Conservation (phyloP, 2,113 vertebrate species). For the Toxostoma redivivum region DNA sequence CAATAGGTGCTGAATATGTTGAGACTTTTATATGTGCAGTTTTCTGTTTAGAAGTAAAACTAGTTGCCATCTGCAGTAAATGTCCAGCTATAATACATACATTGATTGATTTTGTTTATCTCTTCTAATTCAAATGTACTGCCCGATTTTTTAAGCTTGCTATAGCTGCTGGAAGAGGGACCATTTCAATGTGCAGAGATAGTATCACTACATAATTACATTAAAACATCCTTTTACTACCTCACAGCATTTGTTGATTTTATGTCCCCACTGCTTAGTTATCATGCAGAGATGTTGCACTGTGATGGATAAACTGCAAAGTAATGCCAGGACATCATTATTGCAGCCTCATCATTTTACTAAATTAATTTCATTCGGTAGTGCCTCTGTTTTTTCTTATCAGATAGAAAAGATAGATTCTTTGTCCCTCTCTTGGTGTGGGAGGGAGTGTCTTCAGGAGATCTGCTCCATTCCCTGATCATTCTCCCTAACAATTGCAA, state of each 20-base stretch:
- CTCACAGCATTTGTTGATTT: not conserved
- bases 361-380: not conserved
- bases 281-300: not conserved
- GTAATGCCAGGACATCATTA: not conserved
- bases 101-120: not conserved
- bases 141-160: not conserved
- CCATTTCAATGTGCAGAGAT: not conserved
- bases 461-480: not conserved
- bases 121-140: not conserved
- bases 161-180: not conserved
- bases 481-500: not conserved
- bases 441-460: not conserved
- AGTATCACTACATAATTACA: not conserved
- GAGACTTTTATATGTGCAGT: not conserved
- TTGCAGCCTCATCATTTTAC: not conserved
- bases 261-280: not conserved
- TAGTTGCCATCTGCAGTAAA: not conserved
- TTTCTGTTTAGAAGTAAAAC: not conserved
- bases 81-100: not conserved
- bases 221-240: not conserved
- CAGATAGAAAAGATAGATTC: not conserved
- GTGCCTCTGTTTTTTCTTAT: not conserved
- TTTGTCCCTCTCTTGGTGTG: not conserved
- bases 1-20: not conserved
- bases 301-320: not conserved